Base-by-base conservation (phyloP, 2,797 vertebrate genomes). In the Morus bassanus region DNA sequence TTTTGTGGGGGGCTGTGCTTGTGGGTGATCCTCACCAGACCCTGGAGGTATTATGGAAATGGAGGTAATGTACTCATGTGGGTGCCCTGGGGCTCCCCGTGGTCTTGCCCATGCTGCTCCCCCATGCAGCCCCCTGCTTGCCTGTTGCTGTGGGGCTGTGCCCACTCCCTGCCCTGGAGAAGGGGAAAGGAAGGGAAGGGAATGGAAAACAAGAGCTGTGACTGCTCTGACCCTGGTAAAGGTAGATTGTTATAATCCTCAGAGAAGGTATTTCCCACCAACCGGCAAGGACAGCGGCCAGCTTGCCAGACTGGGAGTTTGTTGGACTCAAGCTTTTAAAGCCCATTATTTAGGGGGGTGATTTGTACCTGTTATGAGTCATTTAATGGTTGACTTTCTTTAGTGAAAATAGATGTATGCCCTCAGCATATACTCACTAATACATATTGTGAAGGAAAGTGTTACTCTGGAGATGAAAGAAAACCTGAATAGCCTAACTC, bases 401-500 rank as follows among this genome's bases (percentile, higher is more conserved):
- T 2, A 51, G 33, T 28, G 30, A 30, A 37, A 43, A 27, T 5
- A 6, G 0, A 1, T 2, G 17, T 24, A 1, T 33, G 15, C 13
- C 30, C 9, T 31, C 18, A 21, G 50, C 11, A 3, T 3, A 19
- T 22, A 4, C 51, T 45, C 15, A 0, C 48, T 41, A 11, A 9
- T 5, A 2, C 1, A 0, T 7, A 1, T 13, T 13, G 5, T 11
- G 7, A 50, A 48, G 57, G 33, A 1, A 33, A 14, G n/a, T 6
- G 51, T 14, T 51, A 10, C 56, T 51, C n/a, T 37, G 45, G 59
- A 56, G 64, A 11, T 12, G 60, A 33, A 37, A 25, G 83, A 19
- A 35, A n/a, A 10, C 28, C 56, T 15, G 30, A 15, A 5, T 2
- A 18, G 24, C 25, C 22, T 5, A 6, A 13, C 18, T 45, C 33